Percentiles rank a stretch among this genome's conserved stretches.
phyloP scores from a whole-genome alignment of 2,888 invertebrate genomes.

The Torymus texanus region DNA sequence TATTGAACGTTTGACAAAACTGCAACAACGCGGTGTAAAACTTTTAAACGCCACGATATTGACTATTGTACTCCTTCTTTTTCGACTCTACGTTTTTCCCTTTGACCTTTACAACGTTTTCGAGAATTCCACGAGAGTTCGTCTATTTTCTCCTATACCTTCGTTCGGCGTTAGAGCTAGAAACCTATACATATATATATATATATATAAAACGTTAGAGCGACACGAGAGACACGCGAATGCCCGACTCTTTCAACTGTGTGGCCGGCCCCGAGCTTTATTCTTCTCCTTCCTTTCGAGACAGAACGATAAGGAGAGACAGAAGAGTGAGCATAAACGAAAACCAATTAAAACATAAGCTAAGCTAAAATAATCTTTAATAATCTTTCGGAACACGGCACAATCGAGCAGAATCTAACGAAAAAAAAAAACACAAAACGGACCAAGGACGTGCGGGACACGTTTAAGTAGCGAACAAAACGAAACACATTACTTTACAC shows the following conservation, averaged over 20 bases:
- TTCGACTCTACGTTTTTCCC: too few species aligned
- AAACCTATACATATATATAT: too few species aligned
- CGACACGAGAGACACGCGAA: constrained; percentile 10
- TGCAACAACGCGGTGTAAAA: neutral
- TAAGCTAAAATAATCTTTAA: neutral
- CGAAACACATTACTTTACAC: constrained; percentile 23
- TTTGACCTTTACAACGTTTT: neutral
- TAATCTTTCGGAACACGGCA: neutral
- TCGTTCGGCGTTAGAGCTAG: too few species aligned
- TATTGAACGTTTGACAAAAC: constrained; percentile 24
- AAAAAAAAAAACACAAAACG: constrained; percentile 33
- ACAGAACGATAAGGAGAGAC: neutral
- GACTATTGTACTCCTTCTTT: too few species aligned
- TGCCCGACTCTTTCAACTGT: constrained; percentile 10
- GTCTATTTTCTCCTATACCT: too few species aligned
- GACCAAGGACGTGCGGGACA: constrained; percentile 50
- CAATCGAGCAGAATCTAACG: neutral
- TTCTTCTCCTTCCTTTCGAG: neutral
- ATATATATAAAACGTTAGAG: neutral
- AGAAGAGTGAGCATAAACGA: neutral
- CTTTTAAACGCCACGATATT: too few species aligned
- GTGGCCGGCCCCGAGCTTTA: constrained; percentile 39
- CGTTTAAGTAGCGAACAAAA: constrained; percentile 29
- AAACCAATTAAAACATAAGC: constrained; percentile 11
- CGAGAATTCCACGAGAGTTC: too few species aligned